These are phyloP conservation scores for Scolopax rusticola DNA, from an alignment of 2,797 vertebrate species.

Conservation along the genomic window DNA sequence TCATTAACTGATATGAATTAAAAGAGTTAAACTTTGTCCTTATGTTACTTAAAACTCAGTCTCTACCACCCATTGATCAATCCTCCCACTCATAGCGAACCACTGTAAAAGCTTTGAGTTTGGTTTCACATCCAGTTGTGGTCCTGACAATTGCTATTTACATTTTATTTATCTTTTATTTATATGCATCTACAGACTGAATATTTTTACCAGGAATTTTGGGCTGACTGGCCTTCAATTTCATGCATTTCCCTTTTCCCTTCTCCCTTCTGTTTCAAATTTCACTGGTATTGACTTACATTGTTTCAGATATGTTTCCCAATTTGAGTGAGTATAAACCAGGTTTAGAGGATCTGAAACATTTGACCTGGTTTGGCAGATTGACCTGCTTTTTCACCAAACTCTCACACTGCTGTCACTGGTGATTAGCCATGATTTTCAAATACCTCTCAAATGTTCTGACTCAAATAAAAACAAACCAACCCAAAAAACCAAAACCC, in stretches of 20 bases:
- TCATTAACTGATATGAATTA: not conserved
- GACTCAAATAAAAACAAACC: not conserved
- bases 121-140: not conserved
- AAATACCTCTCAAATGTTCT: not conserved
- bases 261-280: not conserved
- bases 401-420: not conserved
- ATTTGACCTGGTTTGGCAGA: not conserved
- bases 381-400: not conserved
- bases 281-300: not conserved
- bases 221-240: not conserved
- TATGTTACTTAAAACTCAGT: not conserved
- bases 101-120: not conserved
- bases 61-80: not conserved
- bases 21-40: not conserved
- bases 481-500: not conserved
- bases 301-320: not conserved
- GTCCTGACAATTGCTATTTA: not conserved
- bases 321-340: not conserved
- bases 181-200: not conserved
- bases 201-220: not conserved
- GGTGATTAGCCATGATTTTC: not conserved
- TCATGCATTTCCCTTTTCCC: not conserved
- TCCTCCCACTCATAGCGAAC: fast-evolving
- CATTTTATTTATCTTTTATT: not conserved
- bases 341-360: not conserved